Evolutionary conservation across 2,888 invertebrate species (phyloP).

Genomic region (Sinopyrophorus schimmeli): DNA sequence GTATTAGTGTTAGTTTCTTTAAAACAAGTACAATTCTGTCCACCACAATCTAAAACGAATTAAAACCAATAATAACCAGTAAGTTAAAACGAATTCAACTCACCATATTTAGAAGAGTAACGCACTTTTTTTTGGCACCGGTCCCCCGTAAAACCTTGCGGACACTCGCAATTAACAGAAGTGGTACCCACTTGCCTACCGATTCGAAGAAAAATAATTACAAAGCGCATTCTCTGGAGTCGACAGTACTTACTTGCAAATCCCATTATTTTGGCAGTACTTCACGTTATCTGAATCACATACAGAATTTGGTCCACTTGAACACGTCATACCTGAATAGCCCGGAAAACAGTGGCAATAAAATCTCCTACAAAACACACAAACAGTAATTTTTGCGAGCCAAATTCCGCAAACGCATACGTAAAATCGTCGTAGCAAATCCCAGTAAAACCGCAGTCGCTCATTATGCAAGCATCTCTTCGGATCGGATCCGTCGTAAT

Average conservation of each 20-base stretch:
- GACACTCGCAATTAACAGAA: slow-evolving; percentile 73
- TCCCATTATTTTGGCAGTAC: slow-evolving; percentile 81
- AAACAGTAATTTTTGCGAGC: not conserved
- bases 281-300: slow-evolving; percentile 68
- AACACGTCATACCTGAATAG: slow-evolving; percentile 78
- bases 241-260: slow-evolving; percentile 71
- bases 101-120: slow-evolving; percentile 51
- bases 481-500: slow-evolving; percentile 64
- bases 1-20: slow-evolving; percentile 6
- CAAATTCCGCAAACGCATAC: slow-evolving; percentile 58
- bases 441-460: slow-evolving; percentile 83
- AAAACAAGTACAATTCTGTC: slow-evolving; percentile 12
- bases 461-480: slow-evolving; percentile 71
- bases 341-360: slow-evolving; percentile 80
- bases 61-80: not conserved
- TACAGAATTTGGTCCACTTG: slow-evolving; percentile 69
- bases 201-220: slow-evolving; percentile 10
- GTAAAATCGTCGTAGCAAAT: slow-evolving; percentile 78
- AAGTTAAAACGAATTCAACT: slow-evolving; percentile 13
- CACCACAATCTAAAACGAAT: not conserved
- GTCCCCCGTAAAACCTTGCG: slow-evolving; percentile 68
- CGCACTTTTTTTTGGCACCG: slow-evolving; percentile 68
- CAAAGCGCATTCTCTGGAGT: not conserved
- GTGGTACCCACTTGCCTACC: slow-evolving; percentile 77
- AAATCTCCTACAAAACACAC: slow-evolving; percentile 65